phyloP scores from a whole-genome alignment of 1,140 invertebrate genomes.

The Drosophila subpulchrella region DNA sequence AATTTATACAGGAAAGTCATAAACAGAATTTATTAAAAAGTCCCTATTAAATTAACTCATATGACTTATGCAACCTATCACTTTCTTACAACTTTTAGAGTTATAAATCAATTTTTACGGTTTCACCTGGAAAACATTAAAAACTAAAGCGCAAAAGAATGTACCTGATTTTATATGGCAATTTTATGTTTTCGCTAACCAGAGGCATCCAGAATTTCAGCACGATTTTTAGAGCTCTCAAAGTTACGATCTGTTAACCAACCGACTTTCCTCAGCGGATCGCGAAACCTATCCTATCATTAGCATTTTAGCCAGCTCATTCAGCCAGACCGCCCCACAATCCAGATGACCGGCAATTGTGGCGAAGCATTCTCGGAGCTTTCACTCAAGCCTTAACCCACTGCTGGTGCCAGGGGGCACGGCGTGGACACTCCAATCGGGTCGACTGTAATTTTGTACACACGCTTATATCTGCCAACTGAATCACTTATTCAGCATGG shows the following conservation, averaged over 20 bases:
- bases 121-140: neutral
- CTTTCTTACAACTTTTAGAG: neutral
- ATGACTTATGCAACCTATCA: neutral
- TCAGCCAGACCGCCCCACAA: conserved; percentile 28
- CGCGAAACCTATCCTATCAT: conserved; percentile 27
- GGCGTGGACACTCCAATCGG: conserved; percentile 11
- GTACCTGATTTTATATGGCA: conserved; percentile 10
- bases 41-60: neutral
- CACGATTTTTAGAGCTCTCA: conserved; percentile 19
- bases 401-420: conserved; percentile 5
- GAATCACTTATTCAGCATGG: conserved; percentile 26
- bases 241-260: conserved; percentile 37
- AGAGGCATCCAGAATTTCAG: neutral
- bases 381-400: conserved; percentile 23
- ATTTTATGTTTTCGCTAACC: conserved; percentile 4
- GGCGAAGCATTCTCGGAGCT: conserved; percentile 25
- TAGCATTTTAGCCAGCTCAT: conserved; percentile 44
- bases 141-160: conserved; percentile 11
- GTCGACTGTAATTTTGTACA: conserved; percentile 18
- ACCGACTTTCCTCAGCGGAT: conserved; percentile 8
- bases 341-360: conserved; percentile 37
- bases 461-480: conserved; percentile 27
- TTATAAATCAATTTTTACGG: neutral
- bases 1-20: too few relatives aligned
- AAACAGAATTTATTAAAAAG: neutral